phyloP scores from a whole-genome alignment of 2,888 invertebrate species.

The Microlaimidae sp. region DNA sequence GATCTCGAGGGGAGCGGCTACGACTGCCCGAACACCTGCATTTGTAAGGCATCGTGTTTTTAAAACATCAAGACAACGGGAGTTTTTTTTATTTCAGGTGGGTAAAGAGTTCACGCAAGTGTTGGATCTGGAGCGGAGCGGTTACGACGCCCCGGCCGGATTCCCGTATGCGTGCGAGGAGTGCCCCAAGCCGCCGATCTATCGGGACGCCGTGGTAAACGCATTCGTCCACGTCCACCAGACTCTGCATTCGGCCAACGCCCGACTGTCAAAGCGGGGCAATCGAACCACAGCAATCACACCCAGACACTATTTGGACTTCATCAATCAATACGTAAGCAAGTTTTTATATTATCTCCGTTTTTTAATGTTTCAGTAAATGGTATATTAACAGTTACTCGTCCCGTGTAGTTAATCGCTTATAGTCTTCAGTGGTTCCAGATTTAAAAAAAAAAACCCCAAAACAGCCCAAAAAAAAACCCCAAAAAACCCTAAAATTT shows the following conservation, averaged over 20 bases:
- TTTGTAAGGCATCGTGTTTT: no score
- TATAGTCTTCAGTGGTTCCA: no score
- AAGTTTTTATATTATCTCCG: not conserved
- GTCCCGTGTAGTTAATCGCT: no score
- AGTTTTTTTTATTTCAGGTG: constrained; percentile 44
- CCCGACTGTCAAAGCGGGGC: constrained; percentile 69
- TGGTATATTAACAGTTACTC: no score
- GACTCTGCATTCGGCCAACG: constrained; percentile 76
- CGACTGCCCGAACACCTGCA: no score
- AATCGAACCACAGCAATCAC: constrained; percentile 93
- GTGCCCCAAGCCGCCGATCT: constrained; percentile 12
- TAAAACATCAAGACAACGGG: no score
- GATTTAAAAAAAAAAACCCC: no score
- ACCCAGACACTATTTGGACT: constrained; percentile 91
- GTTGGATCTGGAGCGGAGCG: constrained; percentile 71
- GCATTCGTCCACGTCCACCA: constrained; percentile 95
- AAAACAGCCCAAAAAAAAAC: no score
- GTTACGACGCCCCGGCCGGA: constrained; percentile 68
- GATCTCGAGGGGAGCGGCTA: no score
- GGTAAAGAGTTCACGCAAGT: constrained; percentile 89
- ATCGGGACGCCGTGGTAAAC: constrained; percentile 84
- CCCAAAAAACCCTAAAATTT: no score
- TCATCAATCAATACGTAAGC: constrained; percentile 84
- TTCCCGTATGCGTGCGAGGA: constrained; percentile 67
- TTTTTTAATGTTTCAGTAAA: no score